Evolutionary conservation across 2,113 vertebrate genomes (phyloP).

Genomic region (Neomonachus schauinslandi): DNA sequence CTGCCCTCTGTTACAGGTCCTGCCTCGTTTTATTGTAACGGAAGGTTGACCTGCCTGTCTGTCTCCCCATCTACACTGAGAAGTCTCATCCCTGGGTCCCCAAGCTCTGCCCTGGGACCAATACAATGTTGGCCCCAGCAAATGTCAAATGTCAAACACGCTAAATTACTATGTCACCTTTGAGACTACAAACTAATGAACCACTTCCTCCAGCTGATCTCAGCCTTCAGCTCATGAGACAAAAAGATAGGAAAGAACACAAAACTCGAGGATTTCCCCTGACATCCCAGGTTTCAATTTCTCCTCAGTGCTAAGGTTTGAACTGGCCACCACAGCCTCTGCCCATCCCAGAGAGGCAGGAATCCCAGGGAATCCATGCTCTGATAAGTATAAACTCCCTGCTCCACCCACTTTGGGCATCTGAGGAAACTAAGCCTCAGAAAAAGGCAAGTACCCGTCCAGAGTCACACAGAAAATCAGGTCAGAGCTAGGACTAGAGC

Average conservation of each 20-base stretch:
- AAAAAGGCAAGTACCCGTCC: not conserved
- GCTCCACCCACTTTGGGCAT: not conserved
- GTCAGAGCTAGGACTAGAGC: not conserved
- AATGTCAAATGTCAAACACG: not conserved
- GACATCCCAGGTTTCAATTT: not conserved
- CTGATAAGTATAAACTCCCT: not conserved
- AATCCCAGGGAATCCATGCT: not conserved
- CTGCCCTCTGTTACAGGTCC: not conserved
- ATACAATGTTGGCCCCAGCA: not conserved
- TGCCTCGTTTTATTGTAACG: not conserved
- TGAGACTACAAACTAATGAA: not conserved
- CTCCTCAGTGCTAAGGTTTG: not conserved
- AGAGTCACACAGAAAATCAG: not conserved
- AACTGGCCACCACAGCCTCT: not conserved
- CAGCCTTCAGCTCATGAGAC: not conserved
- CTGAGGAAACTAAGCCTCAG: slow-evolving; percentile 14
- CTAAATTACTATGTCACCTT: not conserved
- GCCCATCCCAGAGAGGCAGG: not conserved
- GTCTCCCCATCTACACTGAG: not conserved
- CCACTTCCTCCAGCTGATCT: not conserved
- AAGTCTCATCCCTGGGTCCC: not conserved
- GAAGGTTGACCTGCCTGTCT: not conserved
- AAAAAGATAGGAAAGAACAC: not conserved
- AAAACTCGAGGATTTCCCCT: slow-evolving; percentile 30
- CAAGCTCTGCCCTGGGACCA: not conserved